Evolutionary conservation across 2,888 invertebrate genomes (phyloP).

Genomic region (Brachylomia viminalis): DNA sequence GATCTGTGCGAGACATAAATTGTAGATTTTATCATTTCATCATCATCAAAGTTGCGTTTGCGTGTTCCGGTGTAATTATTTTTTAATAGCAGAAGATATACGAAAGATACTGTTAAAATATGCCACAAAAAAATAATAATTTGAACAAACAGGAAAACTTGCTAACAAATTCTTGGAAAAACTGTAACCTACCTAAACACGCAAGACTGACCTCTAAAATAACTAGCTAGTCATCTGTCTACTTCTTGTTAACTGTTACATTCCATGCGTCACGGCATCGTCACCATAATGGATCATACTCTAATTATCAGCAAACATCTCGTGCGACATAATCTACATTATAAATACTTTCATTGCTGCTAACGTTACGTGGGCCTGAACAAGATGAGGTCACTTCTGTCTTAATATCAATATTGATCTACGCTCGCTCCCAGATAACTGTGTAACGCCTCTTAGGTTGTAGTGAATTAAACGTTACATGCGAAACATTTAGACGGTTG

Average conservation of each 20-base stretch:
- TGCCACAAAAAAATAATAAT: conserved; percentile 2
- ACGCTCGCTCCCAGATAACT: conserved; percentile 70
- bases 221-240: conserved; percentile 31
- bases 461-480: conserved; percentile 67
- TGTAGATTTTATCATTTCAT: neutral
- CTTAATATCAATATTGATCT: conserved; percentile 57
- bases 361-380: conserved; percentile 51
- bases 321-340: conserved; percentile 41
- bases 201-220: neutral
- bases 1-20: neutral
- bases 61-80: neutral
- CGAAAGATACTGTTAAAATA: neutral
- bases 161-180: conserved; percentile 4
- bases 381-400: conserved; percentile 49
- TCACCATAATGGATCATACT: conserved; percentile 33
- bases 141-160: conserved; percentile 55
- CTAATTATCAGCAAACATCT: conserved; percentile 35
- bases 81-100: neutral
- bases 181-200: neutral
- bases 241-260: conserved; percentile 56
- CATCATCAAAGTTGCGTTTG: neutral
- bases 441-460: conserved; percentile 77
- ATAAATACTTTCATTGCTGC: conserved; percentile 52
- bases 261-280: conserved; percentile 21
- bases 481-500: conserved; percentile 38